Evolutionary conservation across 2,113 vertebrate genomes (phyloP), one percentile per base, ranked within the genome.

Genomic region (Halichoerus grypus): DNA sequence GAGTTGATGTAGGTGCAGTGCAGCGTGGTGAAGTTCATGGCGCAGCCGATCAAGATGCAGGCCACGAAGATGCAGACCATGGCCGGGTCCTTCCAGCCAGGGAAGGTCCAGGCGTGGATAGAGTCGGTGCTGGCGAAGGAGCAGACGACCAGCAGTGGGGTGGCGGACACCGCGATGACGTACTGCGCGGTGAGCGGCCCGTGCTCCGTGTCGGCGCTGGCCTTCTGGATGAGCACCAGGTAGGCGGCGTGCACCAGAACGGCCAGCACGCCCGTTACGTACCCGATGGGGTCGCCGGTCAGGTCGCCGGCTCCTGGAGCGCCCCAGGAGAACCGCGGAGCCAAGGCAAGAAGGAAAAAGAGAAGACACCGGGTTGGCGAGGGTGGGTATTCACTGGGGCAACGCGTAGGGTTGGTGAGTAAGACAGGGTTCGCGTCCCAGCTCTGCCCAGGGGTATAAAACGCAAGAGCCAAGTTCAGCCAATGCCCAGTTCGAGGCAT

Each of bases 1-100:
- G 99, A 99, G 99, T 99, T 99, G 98, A 99, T 99, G 98, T 99
- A 99, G 93, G 99, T 99, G 97, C 99, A 99, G 97, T 99, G 99
- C 63, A 99, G 98, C 9, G 99, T 99, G 97, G 99, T 99, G 98
- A 99, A 99, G 98, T 99, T 99, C 99, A 99, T 99, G 98, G 99
- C 99, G n/a, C 99, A 99, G 98, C 99, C 99, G 86, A 99, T 99
- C 95, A 99, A 82, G 93, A 99, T 94, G 74, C 99, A 99, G 96
- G 99, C 96, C 31, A 98, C 71, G 98, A 99, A 99, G 98, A 99
- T 99, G 98, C 98, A 98, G 1, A 99, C 99, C 99, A 99, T 99
- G 92, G 97, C 96, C 0, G 99, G 99, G 94, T 99, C 99, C 93
- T 98, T 99, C 99, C 99, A 99, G 46, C 99, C 99, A 0, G 99